These are phyloP conservation scores for Lydus trimaculatus DNA, from an alignment of 2,888 invertebrate genomes.

Conservation along the genomic window DNA sequence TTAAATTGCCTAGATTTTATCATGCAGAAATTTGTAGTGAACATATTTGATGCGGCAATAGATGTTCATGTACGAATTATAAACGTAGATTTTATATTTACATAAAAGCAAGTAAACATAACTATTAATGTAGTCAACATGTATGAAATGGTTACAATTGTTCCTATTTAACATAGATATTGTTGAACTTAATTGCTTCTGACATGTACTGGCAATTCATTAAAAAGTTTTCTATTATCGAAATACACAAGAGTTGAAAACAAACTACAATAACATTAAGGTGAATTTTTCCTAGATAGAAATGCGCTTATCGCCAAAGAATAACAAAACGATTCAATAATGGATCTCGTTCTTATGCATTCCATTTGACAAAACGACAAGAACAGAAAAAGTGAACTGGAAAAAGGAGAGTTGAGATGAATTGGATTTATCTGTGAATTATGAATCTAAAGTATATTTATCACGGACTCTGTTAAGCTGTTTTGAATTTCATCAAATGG, in stretches of 20 bases:
- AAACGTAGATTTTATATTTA: constrained; percentile 29
- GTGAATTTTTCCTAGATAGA: background rate
- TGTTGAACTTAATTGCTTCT: constrained; percentile 49
- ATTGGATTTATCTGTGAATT: constrained; percentile 7
- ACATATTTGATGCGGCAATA: background rate
- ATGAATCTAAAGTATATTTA: background rate
- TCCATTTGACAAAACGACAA: background rate
- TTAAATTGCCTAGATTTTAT: constrained; percentile 10
- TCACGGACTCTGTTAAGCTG: constrained; percentile 3
- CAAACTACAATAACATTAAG: background rate
- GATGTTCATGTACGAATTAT: constrained; percentile 28
- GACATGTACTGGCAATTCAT: constrained; percentile 45
- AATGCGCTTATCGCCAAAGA: constrained; percentile 43
- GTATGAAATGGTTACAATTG: constrained; percentile 40
- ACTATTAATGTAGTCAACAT: constrained; percentile 37
- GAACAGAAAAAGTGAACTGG: background rate
- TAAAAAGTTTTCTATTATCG: background rate
- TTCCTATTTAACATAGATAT: constrained; percentile 39
- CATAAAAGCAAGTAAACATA: constrained; percentile 39
- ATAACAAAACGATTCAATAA: background rate
- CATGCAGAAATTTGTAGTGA: constrained; percentile 11
- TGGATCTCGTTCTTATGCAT: background rate
- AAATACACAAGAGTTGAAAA: background rate
- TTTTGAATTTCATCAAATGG: constrained; percentile 4
- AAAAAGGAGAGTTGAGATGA: background rate